phyloP scores from a whole-genome alignment of 2,888 invertebrate species.

The Neoscelio sp. region DNA sequence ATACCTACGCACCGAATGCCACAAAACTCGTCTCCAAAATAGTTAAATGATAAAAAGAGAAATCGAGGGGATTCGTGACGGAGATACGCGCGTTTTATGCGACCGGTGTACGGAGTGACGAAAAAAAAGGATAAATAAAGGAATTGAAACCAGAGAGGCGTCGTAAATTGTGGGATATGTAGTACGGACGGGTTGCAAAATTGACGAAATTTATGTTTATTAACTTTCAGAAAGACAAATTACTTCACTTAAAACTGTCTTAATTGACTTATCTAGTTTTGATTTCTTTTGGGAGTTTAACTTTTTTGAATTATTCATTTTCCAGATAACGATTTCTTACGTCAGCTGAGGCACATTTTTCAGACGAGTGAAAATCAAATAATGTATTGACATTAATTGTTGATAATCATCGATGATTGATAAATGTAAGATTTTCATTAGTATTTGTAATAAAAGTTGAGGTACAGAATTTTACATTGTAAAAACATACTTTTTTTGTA shows the following conservation, averaged over 20 bases:
- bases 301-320: slow-evolving; percentile 49
- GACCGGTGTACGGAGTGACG: slow-evolving; percentile 20
- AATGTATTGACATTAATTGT: background rate
- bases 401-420: background rate
- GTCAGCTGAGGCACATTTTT: background rate
- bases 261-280: slow-evolving; percentile 44
- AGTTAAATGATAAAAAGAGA: slow-evolving; percentile 57
- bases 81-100: slow-evolving; percentile 27
- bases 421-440: too few species aligned
- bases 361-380: background rate
- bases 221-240: slow-evolving; percentile 38
- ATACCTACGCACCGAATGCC: slow-evolving; percentile 41
- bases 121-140: slow-evolving; percentile 47
- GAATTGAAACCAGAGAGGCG: slow-evolving; percentile 27
- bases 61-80: slow-evolving; percentile 44
- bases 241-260: slow-evolving; percentile 28
- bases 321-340: slow-evolving; percentile 21
- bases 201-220: slow-evolving; percentile 41
- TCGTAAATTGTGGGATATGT: slow-evolving; percentile 50
- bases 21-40: slow-evolving; percentile 56
- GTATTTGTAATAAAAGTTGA: too few species aligned
- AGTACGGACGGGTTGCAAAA: slow-evolving; percentile 51
- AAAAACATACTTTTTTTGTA: too few species aligned
- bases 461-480: too few species aligned
- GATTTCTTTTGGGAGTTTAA: slow-evolving; percentile 14